phyloP scores from a whole-genome alignment of 2,888 invertebrate species.

The Rutpela maculata region DNA sequence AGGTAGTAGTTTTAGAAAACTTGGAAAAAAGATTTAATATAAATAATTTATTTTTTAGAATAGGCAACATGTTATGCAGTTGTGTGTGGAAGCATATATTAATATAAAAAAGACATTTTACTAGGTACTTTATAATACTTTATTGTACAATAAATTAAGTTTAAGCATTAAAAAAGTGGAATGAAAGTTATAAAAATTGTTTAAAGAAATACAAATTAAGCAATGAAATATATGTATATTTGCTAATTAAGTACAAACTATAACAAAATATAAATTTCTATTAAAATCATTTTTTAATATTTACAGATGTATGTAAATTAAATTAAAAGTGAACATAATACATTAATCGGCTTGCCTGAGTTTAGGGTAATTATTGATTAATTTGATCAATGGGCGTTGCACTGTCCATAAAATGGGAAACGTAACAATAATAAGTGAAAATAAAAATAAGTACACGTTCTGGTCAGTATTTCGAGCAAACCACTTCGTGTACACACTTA shows the following conservation, averaged over 20 bases:
- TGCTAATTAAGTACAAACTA: neutral
- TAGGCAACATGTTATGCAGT: constrained; percentile 18
- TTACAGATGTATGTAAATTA: neutral
- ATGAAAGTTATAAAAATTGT: too few relatives aligned
- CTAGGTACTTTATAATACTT: neutral
- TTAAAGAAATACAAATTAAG: too few relatives aligned
- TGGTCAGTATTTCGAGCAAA: constrained; percentile 55
- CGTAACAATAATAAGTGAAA: constrained; percentile 49
- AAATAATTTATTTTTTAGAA: neutral
- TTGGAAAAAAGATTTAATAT: too few relatives aligned
- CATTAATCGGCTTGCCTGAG: neutral
- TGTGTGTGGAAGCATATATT: neutral
- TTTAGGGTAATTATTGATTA: constrained; percentile 46
- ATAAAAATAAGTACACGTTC: constrained; percentile 51
- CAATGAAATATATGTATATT: too few relatives aligned
- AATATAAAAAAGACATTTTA: neutral
- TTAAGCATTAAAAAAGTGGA: neutral
- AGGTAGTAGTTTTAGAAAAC: neutral
- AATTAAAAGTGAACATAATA: neutral
- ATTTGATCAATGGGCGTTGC: constrained; percentile 57
- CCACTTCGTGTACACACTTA: constrained; percentile 65
- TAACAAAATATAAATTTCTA: neutral
- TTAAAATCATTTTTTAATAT: too few relatives aligned
- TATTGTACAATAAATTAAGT: neutral
- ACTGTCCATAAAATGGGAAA: constrained; percentile 57